phyloP scores from a whole-genome alignment of 2,797 vertebrate genomes.

The Hirundo rustica region DNA sequence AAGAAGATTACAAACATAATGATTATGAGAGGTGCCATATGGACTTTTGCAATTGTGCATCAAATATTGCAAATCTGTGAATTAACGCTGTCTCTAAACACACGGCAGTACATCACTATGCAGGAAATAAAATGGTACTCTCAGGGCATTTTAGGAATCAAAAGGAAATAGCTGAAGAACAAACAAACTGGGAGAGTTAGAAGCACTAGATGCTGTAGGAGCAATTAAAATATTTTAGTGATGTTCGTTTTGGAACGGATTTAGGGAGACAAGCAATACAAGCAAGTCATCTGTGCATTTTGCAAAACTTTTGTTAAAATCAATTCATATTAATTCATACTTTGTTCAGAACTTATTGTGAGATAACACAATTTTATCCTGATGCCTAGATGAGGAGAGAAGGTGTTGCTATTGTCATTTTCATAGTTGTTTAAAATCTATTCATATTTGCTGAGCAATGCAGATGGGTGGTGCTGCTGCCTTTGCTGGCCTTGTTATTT shows the following conservation, averaged over 20 bases:
- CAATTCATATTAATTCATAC: not conserved
- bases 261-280: not conserved
- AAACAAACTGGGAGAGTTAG: not conserved
- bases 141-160: not conserved
- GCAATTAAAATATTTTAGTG: not conserved
- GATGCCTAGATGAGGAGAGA: not conserved
- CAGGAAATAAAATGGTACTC: not conserved
- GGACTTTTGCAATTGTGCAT: not conserved
- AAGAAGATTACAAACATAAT: not conserved
- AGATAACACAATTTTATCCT: not conserved
- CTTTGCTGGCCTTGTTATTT: not conserved
- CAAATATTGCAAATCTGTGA: conserved; percentile 2
- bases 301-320: not conserved
- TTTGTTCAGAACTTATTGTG: not conserved
- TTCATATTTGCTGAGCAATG: not conserved
- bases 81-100: not conserved
- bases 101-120: accelerated
- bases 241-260: not conserved
- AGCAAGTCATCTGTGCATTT: not conserved
- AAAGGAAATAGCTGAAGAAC: not conserved
- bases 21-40: not conserved
- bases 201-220: not conserved
- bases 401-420: not conserved
- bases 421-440: not conserved
- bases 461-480: not conserved